Percentiles rank a stretch among this genome's conserved stretches.
Evolutionary conservation across 2,797 vertebrate genomes (phyloP).

Genomic region (Macropodus opercularis): DNA sequence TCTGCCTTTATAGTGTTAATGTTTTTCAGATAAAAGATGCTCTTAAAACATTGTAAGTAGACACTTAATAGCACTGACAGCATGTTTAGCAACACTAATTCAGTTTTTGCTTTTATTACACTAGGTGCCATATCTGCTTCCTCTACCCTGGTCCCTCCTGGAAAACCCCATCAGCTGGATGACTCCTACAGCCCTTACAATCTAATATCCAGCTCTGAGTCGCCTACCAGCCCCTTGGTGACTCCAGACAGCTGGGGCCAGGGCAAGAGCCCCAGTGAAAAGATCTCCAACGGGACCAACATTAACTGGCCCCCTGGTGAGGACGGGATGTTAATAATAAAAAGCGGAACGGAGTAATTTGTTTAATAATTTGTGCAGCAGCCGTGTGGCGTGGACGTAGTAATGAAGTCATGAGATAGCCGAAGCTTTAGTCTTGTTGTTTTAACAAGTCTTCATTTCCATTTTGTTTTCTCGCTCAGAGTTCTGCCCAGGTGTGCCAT

Average conservation of each 20-base stretch:
- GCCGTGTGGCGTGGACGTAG: not conserved
- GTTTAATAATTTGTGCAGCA: not conserved
- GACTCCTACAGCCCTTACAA: constrained; percentile 96
- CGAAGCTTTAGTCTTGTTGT: not conserved
- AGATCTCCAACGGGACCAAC: constrained; percentile 96
- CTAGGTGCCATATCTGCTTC: constrained; percentile 94
- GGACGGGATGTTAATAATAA: constrained; percentile 5
- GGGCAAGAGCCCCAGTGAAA: constrained; percentile 93
- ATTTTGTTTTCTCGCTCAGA: constrained; percentile 73
- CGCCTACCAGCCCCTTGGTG: constrained; percentile 91
- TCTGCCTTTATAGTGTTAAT: not conserved
- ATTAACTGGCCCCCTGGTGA: constrained; percentile 98
- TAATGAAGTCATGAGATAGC: not conserved
- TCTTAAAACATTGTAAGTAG: no score
- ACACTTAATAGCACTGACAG: not conserved
- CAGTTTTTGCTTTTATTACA: not conserved
- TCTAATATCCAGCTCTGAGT: constrained; percentile 91
- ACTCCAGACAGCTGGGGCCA: constrained; percentile 96
- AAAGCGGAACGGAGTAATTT: not conserved
- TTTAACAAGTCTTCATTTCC: not conserved
- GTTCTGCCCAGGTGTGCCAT: constrained; percentile 97
- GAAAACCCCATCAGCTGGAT: constrained; percentile 90
- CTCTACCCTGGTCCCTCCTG: constrained; percentile 88
- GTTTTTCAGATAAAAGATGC: not conserved
- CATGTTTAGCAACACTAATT: not conserved